Base-by-base conservation (phyloP, 37 sponge, comb jelly and placozoan genomes). In the Cliona cf. orientalis region DNA sequence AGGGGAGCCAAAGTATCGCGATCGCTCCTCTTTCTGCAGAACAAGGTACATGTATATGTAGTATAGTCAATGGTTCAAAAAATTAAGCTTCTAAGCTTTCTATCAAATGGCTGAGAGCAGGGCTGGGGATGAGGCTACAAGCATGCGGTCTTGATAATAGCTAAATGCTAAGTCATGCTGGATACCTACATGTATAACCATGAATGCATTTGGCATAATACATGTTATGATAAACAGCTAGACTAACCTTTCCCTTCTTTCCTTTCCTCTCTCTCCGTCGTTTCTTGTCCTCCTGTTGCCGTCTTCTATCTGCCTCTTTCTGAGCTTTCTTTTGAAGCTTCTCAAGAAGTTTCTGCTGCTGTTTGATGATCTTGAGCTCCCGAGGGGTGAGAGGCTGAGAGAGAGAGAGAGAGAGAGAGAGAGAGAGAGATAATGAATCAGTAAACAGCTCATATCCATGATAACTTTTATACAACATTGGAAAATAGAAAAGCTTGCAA, bases 1-100 rank as follows among this genome's bases (percentile, higher is more conserved):
- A 4, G 74, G 73, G 5, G 83, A 85, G 0, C 86, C 87, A 86
- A 91, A 91, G 58, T 91, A 86, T 2, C 88, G 67, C 35, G 46
- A 9, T 25, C 67, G 49, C 46, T 80, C 76, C 7, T 34, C 37
- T 26, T 73, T 37, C 45, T 70, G 11, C 55, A 19, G 17, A 11
- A 49, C 11, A 17, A 49, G 55, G 55, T 11, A 17, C 14, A 19
- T 11, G 55, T 11, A 17, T 17, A 49, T 49, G 55, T 49, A 17
- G 17, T 19, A 49, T 19, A 19, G 55, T 17, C n/a, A n/a, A n/a
- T n/a, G n/a, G n/a, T n/a, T n/a, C n/a, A n/a, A n/a, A n/a, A n/a
- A n/a, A n/a, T n/a, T n/a, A n/a, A n/a, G n/a, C n/a, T n/a, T n/a
- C n/a, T n/a, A n/a, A n/a, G n/a, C n/a, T n/a, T n/a, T n/a, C n/a